Base-by-base conservation (phyloP, 1,140 invertebrate genomes). In the Drosophila arizonae region DNA sequence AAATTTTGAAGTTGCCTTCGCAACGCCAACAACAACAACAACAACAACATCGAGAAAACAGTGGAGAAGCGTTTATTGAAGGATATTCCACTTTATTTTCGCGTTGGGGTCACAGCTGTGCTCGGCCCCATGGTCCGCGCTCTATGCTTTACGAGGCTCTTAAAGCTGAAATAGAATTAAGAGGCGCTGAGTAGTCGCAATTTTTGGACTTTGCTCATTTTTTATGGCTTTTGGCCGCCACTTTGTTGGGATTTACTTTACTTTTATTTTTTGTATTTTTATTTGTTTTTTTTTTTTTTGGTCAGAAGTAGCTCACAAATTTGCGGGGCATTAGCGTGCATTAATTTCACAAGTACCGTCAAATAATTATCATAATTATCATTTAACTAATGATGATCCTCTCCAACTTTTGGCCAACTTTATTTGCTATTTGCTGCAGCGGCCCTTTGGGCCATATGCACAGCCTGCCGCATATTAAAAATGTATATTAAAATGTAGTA, bases 121-220 rank as follows among this genome's bases (percentile, higher is more conserved):
- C 36, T 50, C 21, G 54, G 39, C 55, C 36, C 36, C 28, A 43
- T n/a, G 46, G 46, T 66, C 33, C 28, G 30, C 28, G 46, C 52
- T 33, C 24, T 24, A 21, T 71, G 58, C 57, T 81, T 86, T 87
- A 81, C 62, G 82, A 76, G 48, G 61, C 79, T 50, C 76, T 87
- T 82, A 87, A 86, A 72, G 71, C 61, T 70, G 64, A 33, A 87
- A 86, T 86, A 87, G 87, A 86, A 85, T 86, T 79, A 81, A 86
- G 78, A 87, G 78, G 56, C 72, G 82, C 81, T 86, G 81, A 87
- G 81, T 86, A 87, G 81, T 87, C 76, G 76, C 81, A 69, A 81
- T 81, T 87, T 85, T 85, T 57, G 72, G 68, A 71, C 72, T 67
- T 67, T 81, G 65, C 65, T 62, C 61, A 67, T 65, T 78, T 86